A percentile compares a stretch with the other conserved stretches of the same genome.
Evolutionary conservation across 2,113 vertebrate species (phyloP).

Genomic region (Pelmatolapia mariae): DNA sequence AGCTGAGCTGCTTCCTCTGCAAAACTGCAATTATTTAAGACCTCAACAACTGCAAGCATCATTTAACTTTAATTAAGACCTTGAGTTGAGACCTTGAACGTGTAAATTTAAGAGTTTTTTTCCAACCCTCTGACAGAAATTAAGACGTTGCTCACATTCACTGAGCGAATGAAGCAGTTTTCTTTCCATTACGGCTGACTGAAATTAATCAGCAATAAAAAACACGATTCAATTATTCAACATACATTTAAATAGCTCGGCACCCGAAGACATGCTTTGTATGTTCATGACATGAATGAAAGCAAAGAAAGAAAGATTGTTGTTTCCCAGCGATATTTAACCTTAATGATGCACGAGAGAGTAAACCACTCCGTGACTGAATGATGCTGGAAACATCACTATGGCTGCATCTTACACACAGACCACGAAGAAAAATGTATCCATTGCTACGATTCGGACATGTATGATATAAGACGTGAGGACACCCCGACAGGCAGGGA

Average conservation of each 20-base stretch:
- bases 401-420: neutral
- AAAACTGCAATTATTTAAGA: neutral
- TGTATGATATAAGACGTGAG: slow-evolving; percentile 23
- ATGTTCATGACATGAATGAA: neutral
- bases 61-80: slow-evolving; percentile 42
- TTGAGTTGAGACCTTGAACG: neutral
- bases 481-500: neutral
- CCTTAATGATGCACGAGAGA: neutral
- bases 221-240: neutral
- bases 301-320: neutral
- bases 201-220: neutral
- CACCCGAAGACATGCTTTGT: neutral
- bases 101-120: neutral
- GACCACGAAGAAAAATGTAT: neutral
- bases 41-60: neutral
- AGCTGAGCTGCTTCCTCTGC: neutral
- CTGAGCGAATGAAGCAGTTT: neutral
- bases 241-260: neutral
- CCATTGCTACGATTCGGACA: slow-evolving; percentile 1
- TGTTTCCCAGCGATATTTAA: neutral
- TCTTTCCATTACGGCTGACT: neutral
- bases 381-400: neutral
- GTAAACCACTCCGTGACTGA: neutral
- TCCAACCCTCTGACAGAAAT: neutral
- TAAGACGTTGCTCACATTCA: neutral